Base-by-base conservation (phyloP, 2,797 vertebrate genomes). In the Chromis chromis region DNA sequence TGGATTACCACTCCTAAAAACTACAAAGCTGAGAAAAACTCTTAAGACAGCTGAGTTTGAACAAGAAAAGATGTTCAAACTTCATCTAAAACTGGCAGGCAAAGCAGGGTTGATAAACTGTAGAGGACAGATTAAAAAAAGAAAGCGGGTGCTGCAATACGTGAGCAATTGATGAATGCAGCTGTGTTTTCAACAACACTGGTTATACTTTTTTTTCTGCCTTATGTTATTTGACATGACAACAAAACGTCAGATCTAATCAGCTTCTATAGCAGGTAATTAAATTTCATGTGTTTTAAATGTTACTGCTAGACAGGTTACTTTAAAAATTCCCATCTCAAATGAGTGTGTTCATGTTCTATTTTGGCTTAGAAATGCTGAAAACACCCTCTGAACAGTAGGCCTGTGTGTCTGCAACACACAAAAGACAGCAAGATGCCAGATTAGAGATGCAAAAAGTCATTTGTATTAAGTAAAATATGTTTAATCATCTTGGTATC, bases 401-500 rank as follows among this genome's bases (percentile, higher is more conserved):
- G 22, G 17, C 19, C 4, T 31, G 19, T 61, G 24, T 62, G 7
- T 25, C 1, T 54, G 55, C 16, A 22, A 50, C 39, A 60, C 27
- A 64, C 55, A 72, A 56, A 49, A 44, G 9, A 40, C 19, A 48
- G n/a, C 1, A 1, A 46, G 4, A 54, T n/a, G 13, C 25, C 27
- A 31, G 14, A 56, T 71, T 65, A 28, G 13, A 59, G 39, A 50
- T 31, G 56, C 42, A n/a, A 25, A 63, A 57, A 53, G 13, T 36
- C 1, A 0, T 54, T 68, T 24, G 54, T 6, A 82, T 66, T 53
- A 74, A 59, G 42, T 42, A 46, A 77, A 88, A 81, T 80, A 74
- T 82, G 58, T 72, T 74, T 53, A 69, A 59, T 82, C 33, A 54
- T 64, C 61, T 71, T 31, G 27, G 65, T 76, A 55, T 65, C 16